A percentile compares a stretch with the other conserved stretches of the same genome.
Conservation (phyloP, 2,888 invertebrate species). For the Amphipyra tragopoginis region DNA sequence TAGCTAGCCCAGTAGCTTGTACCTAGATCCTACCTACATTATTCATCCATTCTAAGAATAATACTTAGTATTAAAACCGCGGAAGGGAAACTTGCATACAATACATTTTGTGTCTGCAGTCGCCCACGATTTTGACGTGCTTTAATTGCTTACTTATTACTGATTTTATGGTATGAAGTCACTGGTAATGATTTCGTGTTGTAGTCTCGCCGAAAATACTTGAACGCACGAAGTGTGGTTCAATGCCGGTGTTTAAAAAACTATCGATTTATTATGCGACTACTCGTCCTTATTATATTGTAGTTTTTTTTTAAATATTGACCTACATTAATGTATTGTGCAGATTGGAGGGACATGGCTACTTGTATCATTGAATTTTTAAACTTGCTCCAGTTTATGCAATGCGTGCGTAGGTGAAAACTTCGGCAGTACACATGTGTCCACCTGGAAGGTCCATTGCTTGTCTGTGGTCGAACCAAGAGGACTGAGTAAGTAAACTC, state of each 20-base stretch:
- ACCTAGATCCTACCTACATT: no score
- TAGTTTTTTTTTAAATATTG: no score
- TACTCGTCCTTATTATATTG: background rate
- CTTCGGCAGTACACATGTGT: no score
- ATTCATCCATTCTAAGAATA: background rate
- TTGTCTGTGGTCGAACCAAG: no score
- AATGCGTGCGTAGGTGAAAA: no score
- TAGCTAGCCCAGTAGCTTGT: no score
- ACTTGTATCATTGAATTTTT: no score
- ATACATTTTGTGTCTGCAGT: slow-evolving; percentile 15
- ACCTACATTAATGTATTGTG: no score
- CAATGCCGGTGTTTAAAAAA: slow-evolving; percentile 46
- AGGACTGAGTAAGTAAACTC: no score
- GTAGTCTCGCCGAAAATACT: slow-evolving; percentile 42
- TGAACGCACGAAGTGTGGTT: slow-evolving; percentile 49
- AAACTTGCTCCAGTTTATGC: no score
- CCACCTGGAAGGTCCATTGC: no score
- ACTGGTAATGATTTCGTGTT: slow-evolving; percentile 47
- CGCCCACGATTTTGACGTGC: slow-evolving; percentile 41
- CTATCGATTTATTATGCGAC: background rate
- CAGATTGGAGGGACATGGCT: no score
- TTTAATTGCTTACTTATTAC: slow-evolving; percentile 57
- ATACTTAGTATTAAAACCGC: slow-evolving; percentile 15
- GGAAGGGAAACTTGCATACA: slow-evolving; percentile 35
- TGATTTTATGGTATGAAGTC: slow-evolving; percentile 57